phyloP scores from a whole-genome alignment of 2,797 vertebrate species.

The Austrolebias charrua region DNA sequence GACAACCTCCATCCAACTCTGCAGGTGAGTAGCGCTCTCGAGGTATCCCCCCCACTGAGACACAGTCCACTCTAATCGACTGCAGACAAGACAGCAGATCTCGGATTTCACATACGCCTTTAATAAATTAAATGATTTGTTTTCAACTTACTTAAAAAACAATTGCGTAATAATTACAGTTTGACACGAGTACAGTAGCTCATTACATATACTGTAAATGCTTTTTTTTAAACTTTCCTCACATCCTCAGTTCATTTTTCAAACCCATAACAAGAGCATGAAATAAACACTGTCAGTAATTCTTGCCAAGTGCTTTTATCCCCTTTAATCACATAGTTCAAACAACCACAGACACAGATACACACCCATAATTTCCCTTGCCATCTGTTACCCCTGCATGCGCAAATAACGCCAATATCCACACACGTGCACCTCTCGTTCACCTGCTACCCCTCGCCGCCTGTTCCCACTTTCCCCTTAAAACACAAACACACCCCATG shows the following conservation, averaged over 20 bases:
- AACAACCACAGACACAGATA: conserved; percentile 44
- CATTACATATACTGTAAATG: no score
- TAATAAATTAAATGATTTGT: not conserved
- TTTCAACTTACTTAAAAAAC: not conserved
- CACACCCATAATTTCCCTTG: conserved; percentile 47
- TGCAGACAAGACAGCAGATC: conserved; percentile 50
- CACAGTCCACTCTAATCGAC: conserved; percentile 89
- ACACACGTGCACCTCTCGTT: conserved; percentile 45
- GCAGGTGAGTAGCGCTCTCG: conserved; percentile 87
- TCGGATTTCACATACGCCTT: conserved; percentile 11
- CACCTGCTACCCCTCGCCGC: conserved; percentile 60
- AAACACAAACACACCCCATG: conserved; percentile 63
- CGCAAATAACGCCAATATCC: conserved; percentile 51
- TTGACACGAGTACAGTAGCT: not conserved
- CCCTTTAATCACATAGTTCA: conserved; percentile 33
- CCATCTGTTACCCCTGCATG: conserved; percentile 62
- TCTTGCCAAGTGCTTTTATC: conserved; percentile 31
- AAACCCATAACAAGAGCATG: conserved; percentile 14
- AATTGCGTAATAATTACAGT: not conserved
- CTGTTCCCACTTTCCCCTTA: conserved; percentile 51
- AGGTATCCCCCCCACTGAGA: conserved; percentile 90
- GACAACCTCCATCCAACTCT: conserved; percentile 89
- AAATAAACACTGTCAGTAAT: conserved; percentile 22
- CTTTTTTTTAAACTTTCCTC: not conserved
- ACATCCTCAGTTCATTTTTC: conserved; percentile 12